Conservation (phyloP, 2,888 invertebrate species). For the Camponotus fellah region DNA sequence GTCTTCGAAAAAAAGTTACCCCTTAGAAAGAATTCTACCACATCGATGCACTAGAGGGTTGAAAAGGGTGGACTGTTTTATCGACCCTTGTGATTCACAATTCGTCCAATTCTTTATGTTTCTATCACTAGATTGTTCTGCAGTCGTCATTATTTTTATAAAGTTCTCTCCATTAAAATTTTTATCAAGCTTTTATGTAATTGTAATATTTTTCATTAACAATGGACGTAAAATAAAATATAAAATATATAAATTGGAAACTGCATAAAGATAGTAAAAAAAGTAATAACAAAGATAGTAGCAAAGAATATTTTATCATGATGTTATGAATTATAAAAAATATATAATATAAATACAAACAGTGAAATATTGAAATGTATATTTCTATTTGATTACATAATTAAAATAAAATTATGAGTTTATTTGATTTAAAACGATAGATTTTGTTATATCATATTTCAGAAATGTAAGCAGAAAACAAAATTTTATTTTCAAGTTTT, state of each 20-base stretch:
- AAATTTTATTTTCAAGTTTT: background rate
- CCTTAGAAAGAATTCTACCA: conserved; percentile 80
- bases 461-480: background rate
- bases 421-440: background rate
- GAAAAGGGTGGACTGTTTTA: conserved; percentile 77
- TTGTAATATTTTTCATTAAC: background rate
- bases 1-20: conserved; percentile 78
- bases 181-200: conserved; percentile 10
- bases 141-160: conserved; percentile 56
- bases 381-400: background rate
- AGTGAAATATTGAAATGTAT: background rate
- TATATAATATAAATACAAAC: conserved; percentile 9
- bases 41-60: conserved; percentile 78
- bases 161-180: conserved; percentile 12
- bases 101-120: conserved; percentile 68
- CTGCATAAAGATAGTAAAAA: background rate
- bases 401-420: background rate
- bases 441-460: background rate
- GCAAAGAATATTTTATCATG: background rate
- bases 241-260: background rate
- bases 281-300: background rate
- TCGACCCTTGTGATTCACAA: conserved; percentile 72
- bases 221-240: background rate
- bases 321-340: background rate
- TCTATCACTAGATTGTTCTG: conserved; percentile 80